Base-by-base conservation (phyloP, 2,888 invertebrate species). In the Sarcophaga rosellei region DNA sequence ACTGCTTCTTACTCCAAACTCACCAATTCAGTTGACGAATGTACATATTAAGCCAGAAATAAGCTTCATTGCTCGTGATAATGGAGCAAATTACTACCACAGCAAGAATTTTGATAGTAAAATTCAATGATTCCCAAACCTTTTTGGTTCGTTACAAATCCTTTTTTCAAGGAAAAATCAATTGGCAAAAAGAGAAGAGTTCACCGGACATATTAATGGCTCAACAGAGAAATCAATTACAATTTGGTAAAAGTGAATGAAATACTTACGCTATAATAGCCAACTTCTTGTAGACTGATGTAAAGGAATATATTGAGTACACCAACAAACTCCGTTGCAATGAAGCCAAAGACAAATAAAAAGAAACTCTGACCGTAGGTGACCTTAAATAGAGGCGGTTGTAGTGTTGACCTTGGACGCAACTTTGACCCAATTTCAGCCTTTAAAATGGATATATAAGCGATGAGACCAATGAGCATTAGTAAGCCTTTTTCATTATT, bases 361-460 rank as follows among this genome's bases (percentile, higher is more conserved):
- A 97, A 95, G 93, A 98, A 98, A 85, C 97, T 97, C 93, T 96
- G 97, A 72, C 98, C 98, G 92, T 98, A 98, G 90, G 95, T 95
- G 93, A 97, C 97, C 82, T 96, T 96, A 94, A 98, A 97, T 77
- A 96, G 94, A 1, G 97, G 96, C 62, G 96, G 96, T 91, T 96
- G 95, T 84, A 96, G 95, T 75, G 96, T 95, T 23, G 97, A 96
- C 91, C 96, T 95, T 84, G 97, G 96, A 86, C 97, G 95, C 84
- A 98, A 94, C 93, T 98, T 98, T 91, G 96, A 96, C 66, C 97
- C 97, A 68, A 98, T 95, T 95, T 98, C 98, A 12, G 97, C 96
- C 93, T 98, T 98, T 93, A 98, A 96, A 91, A 97, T 96, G 81
- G 98, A 97, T 94, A 98, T 97, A 95, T 98, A 98, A 95, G 98